Conservation (phyloP, 2,888 invertebrate species). For the Epinotia demarniana region DNA sequence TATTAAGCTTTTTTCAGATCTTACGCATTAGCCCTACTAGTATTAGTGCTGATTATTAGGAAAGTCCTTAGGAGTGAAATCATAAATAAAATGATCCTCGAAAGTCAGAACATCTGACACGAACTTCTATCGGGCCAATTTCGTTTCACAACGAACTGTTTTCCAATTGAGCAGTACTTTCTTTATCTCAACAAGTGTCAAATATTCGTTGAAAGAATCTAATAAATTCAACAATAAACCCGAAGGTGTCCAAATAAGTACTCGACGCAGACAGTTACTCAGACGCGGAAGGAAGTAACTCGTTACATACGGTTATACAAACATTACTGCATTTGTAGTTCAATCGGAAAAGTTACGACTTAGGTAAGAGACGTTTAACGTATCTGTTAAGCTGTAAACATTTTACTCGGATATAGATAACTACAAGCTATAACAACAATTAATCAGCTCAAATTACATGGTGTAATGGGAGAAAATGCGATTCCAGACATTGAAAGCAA, state of each 20-base stretch:
- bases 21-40: background rate
- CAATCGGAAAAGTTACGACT: slow-evolving; percentile 49
- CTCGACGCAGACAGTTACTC: slow-evolving; percentile 48
- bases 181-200: slow-evolving; percentile 19
- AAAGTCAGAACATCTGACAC: background rate
- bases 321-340: slow-evolving; percentile 52
- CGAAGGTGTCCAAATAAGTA: slow-evolving; percentile 43
- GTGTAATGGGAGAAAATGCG: no score
- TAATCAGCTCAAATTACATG: no score
- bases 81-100: slow-evolving; percentile 11
- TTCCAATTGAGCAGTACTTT: slow-evolving; percentile 12
- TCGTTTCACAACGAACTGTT: slow-evolving; percentile 3
- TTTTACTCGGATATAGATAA: background rate
- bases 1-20: background rate
- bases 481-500: no score
- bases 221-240: slow-evolving; percentile 42
- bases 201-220: slow-evolving; percentile 32
- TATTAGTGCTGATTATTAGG: background rate
- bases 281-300: slow-evolving; percentile 60
- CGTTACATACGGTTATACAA: slow-evolving; percentile 58
- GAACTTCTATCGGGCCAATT: slow-evolving; percentile 19
- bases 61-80: background rate
- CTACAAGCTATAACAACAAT: no score
- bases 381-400: background rate
- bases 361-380: slow-evolving; percentile 16